Conservation (phyloP, 2,113 vertebrate species). For the Oophaga pumilio region DNA sequence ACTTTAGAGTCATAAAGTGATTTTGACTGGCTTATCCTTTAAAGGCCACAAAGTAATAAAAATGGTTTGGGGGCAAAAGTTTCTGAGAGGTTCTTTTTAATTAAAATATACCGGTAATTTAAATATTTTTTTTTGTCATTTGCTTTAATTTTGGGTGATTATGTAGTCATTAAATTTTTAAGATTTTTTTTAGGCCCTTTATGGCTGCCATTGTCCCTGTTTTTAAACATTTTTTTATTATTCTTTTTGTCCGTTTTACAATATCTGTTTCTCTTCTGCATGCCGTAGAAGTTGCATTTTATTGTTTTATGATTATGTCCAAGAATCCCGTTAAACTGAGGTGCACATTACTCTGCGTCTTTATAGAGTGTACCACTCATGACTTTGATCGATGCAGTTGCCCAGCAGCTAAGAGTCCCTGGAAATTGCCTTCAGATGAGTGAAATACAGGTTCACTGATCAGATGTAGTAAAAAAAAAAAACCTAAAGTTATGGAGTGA, state of each 20-base stretch:
- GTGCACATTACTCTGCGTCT: conserved; percentile 5
- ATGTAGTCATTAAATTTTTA: neutral
- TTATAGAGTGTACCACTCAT: conserved; percentile 11
- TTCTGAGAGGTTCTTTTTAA: neutral
- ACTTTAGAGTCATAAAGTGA: too few species aligned
- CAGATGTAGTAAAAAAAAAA: conserved; percentile 25
- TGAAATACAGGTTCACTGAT: conserved; percentile 5
- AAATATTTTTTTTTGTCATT: too few species aligned
- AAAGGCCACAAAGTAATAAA: too few species aligned
- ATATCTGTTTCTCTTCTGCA: neutral
- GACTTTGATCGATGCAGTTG: conserved; percentile 13
- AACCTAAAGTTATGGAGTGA: neutral
- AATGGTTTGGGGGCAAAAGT: too few species aligned
- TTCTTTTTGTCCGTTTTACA: neutral
- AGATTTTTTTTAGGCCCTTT: neutral
- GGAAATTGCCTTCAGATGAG: neutral
- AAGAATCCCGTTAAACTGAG: neutral
- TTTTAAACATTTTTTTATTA: neutral
- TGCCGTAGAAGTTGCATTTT: neutral
- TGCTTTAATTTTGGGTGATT: neutral
- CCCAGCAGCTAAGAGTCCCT: conserved; percentile 7
- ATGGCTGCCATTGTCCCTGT: neutral
- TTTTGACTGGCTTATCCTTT: too few species aligned
- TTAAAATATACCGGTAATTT: neutral
- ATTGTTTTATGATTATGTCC: conserved; percentile 17